Percentiles rank a stretch among this genome's conserved stretches.
These are phyloP conservation scores for Dinoponera quadriceps DNA, from an alignment of 1,140 invertebrate species.

Conservation along the genomic window DNA sequence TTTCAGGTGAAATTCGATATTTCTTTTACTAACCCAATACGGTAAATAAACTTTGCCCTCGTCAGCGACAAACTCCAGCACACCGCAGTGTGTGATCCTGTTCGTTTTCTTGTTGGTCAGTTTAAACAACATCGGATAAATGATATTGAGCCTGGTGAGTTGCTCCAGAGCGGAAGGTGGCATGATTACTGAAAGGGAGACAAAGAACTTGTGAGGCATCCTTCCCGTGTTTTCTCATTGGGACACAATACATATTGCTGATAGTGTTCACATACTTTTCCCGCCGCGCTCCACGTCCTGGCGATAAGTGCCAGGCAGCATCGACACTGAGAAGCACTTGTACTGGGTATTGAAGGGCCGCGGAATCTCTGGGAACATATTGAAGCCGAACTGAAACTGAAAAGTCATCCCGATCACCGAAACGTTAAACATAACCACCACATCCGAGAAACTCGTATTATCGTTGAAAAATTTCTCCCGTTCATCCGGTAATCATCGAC, in stretches of 20 bases:
- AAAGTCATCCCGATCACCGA: slow-evolving; percentile 74
- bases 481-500: neutral
- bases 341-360: slow-evolving; percentile 93
- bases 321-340: slow-evolving; percentile 97
- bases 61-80: slow-evolving; percentile 99
- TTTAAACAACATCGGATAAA: slow-evolving; percentile 99
- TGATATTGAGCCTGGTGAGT: slow-evolving; percentile 97
- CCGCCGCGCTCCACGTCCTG: slow-evolving; percentile 98
- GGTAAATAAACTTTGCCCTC: slow-evolving; percentile 99
- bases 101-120: slow-evolving; percentile 95
- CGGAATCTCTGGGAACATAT: slow-evolving; percentile 93
- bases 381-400: slow-evolving; percentile 92
- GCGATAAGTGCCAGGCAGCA: slow-evolving; percentile 97
- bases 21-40: slow-evolving; percentile 93
- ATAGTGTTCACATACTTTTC: slow-evolving; percentile 92
- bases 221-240: neutral
- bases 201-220: neutral
- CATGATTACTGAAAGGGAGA: slow-evolving; percentile 94
- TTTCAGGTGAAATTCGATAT: slow-evolving; percentile 2
- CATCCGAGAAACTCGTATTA: neutral
- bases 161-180: slow-evolving; percentile 97
- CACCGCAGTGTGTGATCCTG: slow-evolving; percentile 97
- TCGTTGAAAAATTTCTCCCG: slow-evolving; percentile 18
- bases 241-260: slow-evolving; percentile 2
- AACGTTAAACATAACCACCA: slow-evolving; percentile 52